Evolutionary conservation across 2,888 invertebrate genomes (phyloP), one percentile per base, ranked within the genome.

Genomic region (Mermis nigrescens): DNA sequence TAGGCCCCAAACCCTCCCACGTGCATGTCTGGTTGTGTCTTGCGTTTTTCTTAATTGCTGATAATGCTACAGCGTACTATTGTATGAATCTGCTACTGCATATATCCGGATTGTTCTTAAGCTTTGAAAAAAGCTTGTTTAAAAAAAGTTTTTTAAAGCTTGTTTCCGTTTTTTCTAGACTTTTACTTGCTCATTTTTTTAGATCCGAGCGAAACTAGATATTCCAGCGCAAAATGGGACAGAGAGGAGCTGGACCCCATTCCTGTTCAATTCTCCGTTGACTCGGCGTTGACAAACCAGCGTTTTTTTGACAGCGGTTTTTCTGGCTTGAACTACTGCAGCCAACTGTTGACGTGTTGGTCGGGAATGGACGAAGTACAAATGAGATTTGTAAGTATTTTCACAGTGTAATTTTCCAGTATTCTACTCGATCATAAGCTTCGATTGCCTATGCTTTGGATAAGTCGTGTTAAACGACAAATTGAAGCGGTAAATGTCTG

Each of bases 221-320:
- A 15, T 4, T 27, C 54, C 15, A 31, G 29, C 7, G 27, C 29
- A 24, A 31, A 27, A 29, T 53, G 54, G 54, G 54, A 53, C 31
- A 28, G 54, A 4, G 54, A 53, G 4, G 54, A 53, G 29, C 15
- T 53, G 22, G 54, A 53, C 15, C 29, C 54, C 29, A 53, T 53
- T 15, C 28, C 54, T 15, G 22, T 53, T 15, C 31, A 29, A 12
- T 53, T 53, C 29, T 7, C 19, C 24, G 7, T 48, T 4, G 48
- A 48, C 24, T n/a, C n/a, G n/a, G 48, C 12, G 19, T 7, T 48
- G 24, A 12, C 19, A 12, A 12, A 12, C 38, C 24, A 12, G 48
- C 48, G 48, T 24, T 12, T n/a, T 4, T 7, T 24, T 24, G 24
- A 24, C 24, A 24, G 24, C 7, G 7, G 4, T 24, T 7, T 7